Percentiles rank a stretch among this genome's conserved stretches.
Conservation (phyloP, 2,888 invertebrate genomes). For the Lasioglossum malachurum region DNA sequence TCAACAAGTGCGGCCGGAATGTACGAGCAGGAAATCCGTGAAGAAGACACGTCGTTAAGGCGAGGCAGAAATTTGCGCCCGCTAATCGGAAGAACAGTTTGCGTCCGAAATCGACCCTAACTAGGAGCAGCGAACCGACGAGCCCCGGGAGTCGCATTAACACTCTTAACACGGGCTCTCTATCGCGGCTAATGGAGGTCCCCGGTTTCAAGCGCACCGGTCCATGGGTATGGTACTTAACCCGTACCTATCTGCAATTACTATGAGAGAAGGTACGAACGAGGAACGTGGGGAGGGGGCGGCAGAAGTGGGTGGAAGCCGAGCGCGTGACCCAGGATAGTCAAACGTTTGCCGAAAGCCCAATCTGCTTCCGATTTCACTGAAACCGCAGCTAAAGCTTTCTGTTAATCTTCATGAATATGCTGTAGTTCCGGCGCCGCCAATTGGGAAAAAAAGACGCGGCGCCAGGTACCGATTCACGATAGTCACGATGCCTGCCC, state of each 20-base stretch:
- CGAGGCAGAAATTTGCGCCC: slow-evolving; percentile 38
- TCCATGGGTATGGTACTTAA: slow-evolving; percentile 75
- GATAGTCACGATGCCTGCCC: background rate
- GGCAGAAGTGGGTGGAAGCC: slow-evolving; percentile 40
- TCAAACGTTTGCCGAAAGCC: slow-evolving; percentile 71
- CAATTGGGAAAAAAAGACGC: background rate
- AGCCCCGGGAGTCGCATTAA: slow-evolving; percentile 75
- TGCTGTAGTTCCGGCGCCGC: background rate
- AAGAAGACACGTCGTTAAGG: slow-evolving; percentile 15
- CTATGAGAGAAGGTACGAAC: slow-evolving; percentile 73
- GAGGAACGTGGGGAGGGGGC: slow-evolving; percentile 36
- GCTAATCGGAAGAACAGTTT: slow-evolving; percentile 69
- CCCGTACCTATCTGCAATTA: slow-evolving; percentile 77
- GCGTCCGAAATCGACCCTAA: slow-evolving; percentile 67
- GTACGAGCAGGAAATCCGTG: background rate
- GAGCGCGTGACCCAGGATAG: slow-evolving; percentile 70
- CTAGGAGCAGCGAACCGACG: slow-evolving; percentile 61
- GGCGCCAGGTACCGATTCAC: background rate
- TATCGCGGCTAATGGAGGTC: slow-evolving; percentile 79
- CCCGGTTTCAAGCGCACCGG: slow-evolving; percentile 67
- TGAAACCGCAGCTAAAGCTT: slow-evolving; percentile 22
- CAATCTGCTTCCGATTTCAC: slow-evolving; percentile 71
- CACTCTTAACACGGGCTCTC: slow-evolving; percentile 78
- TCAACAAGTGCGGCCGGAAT: background rate
- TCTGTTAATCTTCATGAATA: slow-evolving; percentile 26